Percentiles rank a stretch among this genome's conserved stretches.
These are phyloP conservation scores for Nesometra sesokonis DNA, from an alignment of 35 echinoderm and acorn worm species.

Conservation along the genomic window DNA sequence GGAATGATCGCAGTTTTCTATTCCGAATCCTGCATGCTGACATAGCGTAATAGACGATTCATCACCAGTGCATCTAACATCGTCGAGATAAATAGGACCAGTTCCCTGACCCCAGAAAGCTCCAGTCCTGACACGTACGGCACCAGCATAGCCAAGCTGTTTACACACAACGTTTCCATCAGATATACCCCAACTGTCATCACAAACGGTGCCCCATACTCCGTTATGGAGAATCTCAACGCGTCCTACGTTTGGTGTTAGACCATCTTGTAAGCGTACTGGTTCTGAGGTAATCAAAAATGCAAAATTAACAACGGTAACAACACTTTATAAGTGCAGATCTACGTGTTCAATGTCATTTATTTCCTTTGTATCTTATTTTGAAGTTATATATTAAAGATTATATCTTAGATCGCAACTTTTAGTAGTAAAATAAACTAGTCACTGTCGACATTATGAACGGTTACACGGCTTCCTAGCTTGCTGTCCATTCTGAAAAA, in stretches of 20 bases:
- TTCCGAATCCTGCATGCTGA: background rate
- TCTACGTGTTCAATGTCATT: no score
- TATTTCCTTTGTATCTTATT: no score
- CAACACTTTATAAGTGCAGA: no score
- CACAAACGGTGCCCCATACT: background rate
- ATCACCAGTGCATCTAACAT: background rate
- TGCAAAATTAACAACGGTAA: no score
- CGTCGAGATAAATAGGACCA: background rate
- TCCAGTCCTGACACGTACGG: background rate
- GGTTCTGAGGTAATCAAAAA: background rate
- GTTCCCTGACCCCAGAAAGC: background rate
- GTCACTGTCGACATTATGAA: no score
- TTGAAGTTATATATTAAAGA: no score
- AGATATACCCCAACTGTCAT: background rate
- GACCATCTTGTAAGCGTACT: background rate
- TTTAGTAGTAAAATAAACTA: no score
- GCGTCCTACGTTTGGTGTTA: background rate
- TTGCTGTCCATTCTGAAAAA: no score
- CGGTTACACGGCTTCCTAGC: no score
- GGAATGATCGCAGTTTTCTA: background rate
- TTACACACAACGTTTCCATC: background rate
- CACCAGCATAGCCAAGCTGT: background rate
- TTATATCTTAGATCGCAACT: no score
- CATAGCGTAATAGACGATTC: background rate
- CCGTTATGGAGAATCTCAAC: slow-evolving; percentile 1